Evolutionary conservation across 1,140 invertebrate species (phyloP), one percentile per base, ranked within the genome.

Genomic region (Pygmarrhopalites habei): DNA sequence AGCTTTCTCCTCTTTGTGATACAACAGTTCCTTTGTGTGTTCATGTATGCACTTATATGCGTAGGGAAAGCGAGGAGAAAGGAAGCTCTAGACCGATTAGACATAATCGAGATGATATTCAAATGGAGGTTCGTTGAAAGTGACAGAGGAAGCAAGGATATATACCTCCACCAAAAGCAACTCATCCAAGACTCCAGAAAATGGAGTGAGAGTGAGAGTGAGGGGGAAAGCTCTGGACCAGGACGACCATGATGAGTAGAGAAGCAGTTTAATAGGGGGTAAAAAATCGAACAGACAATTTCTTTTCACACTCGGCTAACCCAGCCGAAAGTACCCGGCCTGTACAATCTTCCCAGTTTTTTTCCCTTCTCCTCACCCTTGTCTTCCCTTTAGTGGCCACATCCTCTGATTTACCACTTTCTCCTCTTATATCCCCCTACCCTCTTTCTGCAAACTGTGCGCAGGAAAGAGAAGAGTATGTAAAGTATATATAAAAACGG

Each of bases 231-330:
- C n/a, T n/a, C n/a, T n/a, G n/a, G n/a, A n/a, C n/a, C n/a, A n/a
- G n/a, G n/a, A n/a, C n/a, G n/a, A n/a, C n/a, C n/a, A n/a, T n/a
- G 44, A 46, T 46, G 44, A 19, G 19, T 46, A 35, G 53, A 39
- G n/a, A 28, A 41, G 47, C 29, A 53, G 53, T 53, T 52, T 60
- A 60, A 60, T 60, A 52, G 59, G 51, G 29, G 59, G 59, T 52
- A 39, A 60, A 59, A 60, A 60, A 53, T 60, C 59, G 59, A 60
- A 60, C 47, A 60, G 59, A 60, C 59, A 60, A 51, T 60, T 53
- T 60, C 59, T 32, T 60, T 60, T 60, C 39, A 59, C 58, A 32
- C 47, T 53, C 53, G 7, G 46, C 25, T 60, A 29, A 21, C 26
- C 59, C 7, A 23, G 32, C 32, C 32, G 32, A 7, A 35, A 7